Percentiles rank a stretch among this genome's conserved stretches.
Evolutionary conservation across 1,140 invertebrate species (phyloP).

Genomic region (Drosophila tristis): DNA sequence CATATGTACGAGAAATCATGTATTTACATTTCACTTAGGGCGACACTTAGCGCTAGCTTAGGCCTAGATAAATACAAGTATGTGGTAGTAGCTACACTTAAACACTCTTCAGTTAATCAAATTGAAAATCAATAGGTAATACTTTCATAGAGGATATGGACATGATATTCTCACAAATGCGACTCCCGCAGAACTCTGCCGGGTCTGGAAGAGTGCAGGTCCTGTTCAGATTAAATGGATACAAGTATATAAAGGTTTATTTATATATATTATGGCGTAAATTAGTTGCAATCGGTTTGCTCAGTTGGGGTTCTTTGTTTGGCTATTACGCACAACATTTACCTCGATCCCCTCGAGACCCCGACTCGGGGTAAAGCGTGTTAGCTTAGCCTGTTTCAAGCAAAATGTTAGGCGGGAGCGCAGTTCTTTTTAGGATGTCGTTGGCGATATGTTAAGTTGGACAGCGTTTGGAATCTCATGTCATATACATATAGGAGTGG

Average conservation of each 20-base stretch:
- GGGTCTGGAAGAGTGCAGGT: constrained; percentile 69
- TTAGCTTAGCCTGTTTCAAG: constrained; percentile 22
- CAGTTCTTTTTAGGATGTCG: constrained; percentile 37
- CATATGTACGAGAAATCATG: constrained; percentile 23
- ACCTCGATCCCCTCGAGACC: constrained; percentile 24
- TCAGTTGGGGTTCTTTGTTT: constrained; percentile 16
- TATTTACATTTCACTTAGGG: constrained; percentile 48
- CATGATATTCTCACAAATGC: constrained; percentile 74
- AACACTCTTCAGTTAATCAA: constrained; percentile 39
- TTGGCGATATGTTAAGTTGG: constrained; percentile 62
- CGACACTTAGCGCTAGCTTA: constrained; percentile 15
- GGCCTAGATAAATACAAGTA: constrained; percentile 57
- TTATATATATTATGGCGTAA: constrained; percentile 51
- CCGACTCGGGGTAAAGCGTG: constrained; percentile 14
- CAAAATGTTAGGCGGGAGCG: constrained; percentile 27
- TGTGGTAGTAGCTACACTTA: constrained; percentile 47
- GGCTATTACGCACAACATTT: constrained; percentile 47
- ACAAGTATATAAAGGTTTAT: constrained; percentile 49
- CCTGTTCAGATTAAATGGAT: constrained; percentile 80
- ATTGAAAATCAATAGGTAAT: constrained; percentile 75
- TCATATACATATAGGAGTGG: constrained; percentile 1
- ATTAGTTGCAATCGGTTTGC: constrained; percentile 43
- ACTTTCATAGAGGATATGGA: constrained; percentile 72
- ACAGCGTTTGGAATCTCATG: constrained; percentile 37
- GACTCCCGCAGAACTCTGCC: constrained; percentile 75